Evolutionary conservation across 2,113 vertebrate species (phyloP), one percentile per base, ranked within the genome.

Genomic region (Aspidoscelis tigris): DNA sequence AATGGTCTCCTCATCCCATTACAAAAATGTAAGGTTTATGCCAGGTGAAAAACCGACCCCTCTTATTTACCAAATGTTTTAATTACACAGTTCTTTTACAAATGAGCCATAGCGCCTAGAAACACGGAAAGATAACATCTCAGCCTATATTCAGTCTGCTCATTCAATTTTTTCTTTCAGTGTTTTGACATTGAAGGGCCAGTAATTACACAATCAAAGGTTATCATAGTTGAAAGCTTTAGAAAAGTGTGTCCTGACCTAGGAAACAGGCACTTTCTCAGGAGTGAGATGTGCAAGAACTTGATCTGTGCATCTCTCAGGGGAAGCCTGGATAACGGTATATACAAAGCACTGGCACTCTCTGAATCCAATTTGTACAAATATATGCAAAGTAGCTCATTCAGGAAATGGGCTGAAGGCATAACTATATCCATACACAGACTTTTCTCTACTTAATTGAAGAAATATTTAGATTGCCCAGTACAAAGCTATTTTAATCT

Each of bases 1-100:
- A 68, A 82, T 88, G 89, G 80, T 74, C 92, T 84, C 90, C 86
- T 85, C 76, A 80, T 90, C 81, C 84, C 78, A 71, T 66, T 1
- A 1, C 87, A 79, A 76, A 93, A 72, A 41, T 85, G 87, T 22
- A 70, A 85, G 65, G 79, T 89, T 87, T 85, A 87, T 77, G 82
- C 84, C 76, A 74, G 64, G 81, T 50, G 47, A 89, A 94, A 89
- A 12, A 24, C 82, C 76, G 24, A 89, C 78, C 84, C 1, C 7
- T 58, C 83, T 89, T 85, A 86, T 76, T 85, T 89, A 55, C 20
- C 76, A 21, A 73, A 76, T 24, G 66, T 61, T 78, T 78, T 78
- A 80, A 92, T 87, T 88, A 87, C 82, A 39, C 0, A n/a, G 53
- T 84, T 83, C 68, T 86, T 90, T 53, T 76, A 41, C 80, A 84